Percentiles rank a stretch among this genome's conserved stretches.
Conservation (phyloP, 2,113 vertebrate genomes). For the Fregata magnificens region DNA sequence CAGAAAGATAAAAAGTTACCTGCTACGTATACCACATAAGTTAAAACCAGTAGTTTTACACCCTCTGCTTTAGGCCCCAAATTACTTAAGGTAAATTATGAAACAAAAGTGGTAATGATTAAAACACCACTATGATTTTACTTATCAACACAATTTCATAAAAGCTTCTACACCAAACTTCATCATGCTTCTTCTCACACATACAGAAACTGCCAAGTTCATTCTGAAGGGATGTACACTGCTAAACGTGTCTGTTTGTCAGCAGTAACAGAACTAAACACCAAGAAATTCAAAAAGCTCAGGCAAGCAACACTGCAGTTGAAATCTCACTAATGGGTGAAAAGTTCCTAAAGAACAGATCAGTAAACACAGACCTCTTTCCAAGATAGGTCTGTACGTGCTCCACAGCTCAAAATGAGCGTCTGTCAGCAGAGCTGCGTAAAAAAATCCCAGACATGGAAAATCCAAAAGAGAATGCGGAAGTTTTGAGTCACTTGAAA, state of each 20-base stretch:
- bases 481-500: not conserved
- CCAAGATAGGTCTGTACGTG: not conserved
- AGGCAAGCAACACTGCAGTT: not conserved
- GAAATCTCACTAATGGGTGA: not conserved
- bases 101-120: not conserved
- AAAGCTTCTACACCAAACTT: not conserved
- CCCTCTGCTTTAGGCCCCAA: not conserved
- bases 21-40: accelerated
- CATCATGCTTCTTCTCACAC: too few species aligned
- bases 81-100: not conserved
- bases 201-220: not conserved
- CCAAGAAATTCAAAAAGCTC: not conserved
- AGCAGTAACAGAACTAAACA: not conserved
- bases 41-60: not conserved
- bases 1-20: not conserved
- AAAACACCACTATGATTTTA: not conserved
- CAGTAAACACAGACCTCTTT: not conserved
- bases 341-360: not conserved
- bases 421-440: not conserved
- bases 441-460: not conserved
- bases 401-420: not conserved
- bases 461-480: not conserved
- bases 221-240: too few species aligned
- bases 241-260: not conserved
- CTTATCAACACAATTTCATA: not conserved